Percentiles rank a stretch among this genome's conserved stretches.
phyloP scores from a whole-genome alignment of 2,888 invertebrate genomes.

The Clitarchus hookeri region DNA sequence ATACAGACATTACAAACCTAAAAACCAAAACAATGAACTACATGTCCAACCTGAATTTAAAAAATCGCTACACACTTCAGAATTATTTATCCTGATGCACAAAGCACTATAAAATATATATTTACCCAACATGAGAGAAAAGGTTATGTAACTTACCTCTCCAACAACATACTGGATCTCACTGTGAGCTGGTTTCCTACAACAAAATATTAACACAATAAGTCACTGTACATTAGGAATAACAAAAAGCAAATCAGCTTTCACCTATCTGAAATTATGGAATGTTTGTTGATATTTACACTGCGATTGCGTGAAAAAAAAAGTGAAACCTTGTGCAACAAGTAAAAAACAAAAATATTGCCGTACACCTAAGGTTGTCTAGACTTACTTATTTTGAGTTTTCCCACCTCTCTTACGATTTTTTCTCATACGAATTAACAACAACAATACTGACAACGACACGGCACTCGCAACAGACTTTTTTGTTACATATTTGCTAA shows the following conservation, averaged over 20 bases:
- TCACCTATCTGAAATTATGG: neutral
- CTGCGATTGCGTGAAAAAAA: too few species aligned
- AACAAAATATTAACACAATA: conserved; percentile 33
- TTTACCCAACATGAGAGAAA: too few species aligned
- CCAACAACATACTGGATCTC: conserved; percentile 47
- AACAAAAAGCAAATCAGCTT: neutral
- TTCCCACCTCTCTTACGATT: conserved; percentile 56
- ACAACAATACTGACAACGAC: conserved; percentile 65
- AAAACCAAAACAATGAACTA: too few species aligned
- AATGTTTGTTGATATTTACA: too few species aligned
- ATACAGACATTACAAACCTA: too few species aligned
- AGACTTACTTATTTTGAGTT: conserved; percentile 3
- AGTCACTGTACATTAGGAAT: neutral
- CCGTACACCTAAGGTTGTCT: neutral
- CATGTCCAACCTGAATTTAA: too few species aligned
- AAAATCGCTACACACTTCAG: too few species aligned
- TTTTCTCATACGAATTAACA: conserved; percentile 62
- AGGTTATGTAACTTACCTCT: conserved; percentile 42
- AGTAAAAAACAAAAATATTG: neutral
- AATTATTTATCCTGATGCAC: too few species aligned
- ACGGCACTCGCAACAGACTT: conserved; percentile 69
- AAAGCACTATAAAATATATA: too few species aligned
- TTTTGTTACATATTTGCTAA: conserved; percentile 74
- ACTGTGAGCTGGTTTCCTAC: conserved; percentile 40
- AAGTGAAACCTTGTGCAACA: too few species aligned